Evolutionary conservation across 2,888 invertebrate genomes (phyloP), one percentile per base, ranked within the genome.

Genomic region (Pinctada fucata): DNA sequence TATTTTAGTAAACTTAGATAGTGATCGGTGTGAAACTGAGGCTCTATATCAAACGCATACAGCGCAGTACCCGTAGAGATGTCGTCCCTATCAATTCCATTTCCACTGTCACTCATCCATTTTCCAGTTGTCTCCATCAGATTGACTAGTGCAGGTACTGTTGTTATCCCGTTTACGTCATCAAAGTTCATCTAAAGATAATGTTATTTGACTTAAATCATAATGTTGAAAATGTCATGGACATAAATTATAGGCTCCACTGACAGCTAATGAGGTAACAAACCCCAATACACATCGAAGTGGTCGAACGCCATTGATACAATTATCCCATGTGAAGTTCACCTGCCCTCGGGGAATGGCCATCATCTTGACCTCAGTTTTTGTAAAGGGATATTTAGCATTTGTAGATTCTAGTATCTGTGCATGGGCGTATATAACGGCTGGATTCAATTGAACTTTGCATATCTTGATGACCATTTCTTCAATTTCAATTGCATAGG

Each of bases 361-460:
- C n/a, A n/a, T 68, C 13, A 76, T 71, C 31, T 76, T 76, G 13
- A 80, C 66, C 51, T 80, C 74, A 16, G 74, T 74, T 16, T 69
- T 69, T n/a, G n/a, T n/a, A n/a, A 69, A 50, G n/a, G 50, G 49
- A 8, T 69, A 69, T n/a, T 69, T 69, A 51, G 69, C 69, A 69
- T 49, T 69, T 3, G 49, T 69, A 51, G 69, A 13, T 31, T 69
- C 51, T 31, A 69, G n/a, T 68, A 68, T 68, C 47, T 65, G 58
- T 58, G 10, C 3, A 47, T 49, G 3, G 13, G 72, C 81, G 52
- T 77, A 79, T 47, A 82, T 79, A n/a, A 84, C 76, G 10, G 78
- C 81, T 1, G 68, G 68, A 68, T 68, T 68, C 3, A 68, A 47
- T 6, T 16, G 47, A 48, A 68, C 68, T 13, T n/a, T 8, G 49